These are phyloP conservation scores for Chydorus sphaericus DNA, from an alignment of 2,888 invertebrate genomes.

Conservation along the genomic window DNA sequence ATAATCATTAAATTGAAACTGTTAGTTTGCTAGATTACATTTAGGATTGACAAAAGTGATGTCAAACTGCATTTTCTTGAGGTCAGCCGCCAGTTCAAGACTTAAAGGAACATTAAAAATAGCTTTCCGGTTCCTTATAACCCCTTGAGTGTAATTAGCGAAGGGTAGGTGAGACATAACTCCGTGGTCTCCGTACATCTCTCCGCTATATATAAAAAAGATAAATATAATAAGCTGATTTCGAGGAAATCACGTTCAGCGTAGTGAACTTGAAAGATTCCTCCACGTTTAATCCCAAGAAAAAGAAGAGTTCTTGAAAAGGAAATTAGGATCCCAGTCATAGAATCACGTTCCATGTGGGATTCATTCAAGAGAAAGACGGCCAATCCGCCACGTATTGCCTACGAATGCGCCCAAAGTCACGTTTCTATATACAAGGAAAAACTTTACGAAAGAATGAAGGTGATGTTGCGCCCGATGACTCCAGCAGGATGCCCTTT, in stretches of 20 bases:
- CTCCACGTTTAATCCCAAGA: no score
- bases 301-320: no score
- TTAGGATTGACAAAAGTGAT: conserved; percentile 8
- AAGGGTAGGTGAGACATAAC: neutral
- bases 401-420: no score
- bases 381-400: no score
- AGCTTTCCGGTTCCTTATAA: conserved; percentile 2
- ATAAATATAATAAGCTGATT: neutral
- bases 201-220: neutral
- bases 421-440: neutral
- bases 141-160: neutral
- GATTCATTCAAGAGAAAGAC: no score
- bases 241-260: neutral
- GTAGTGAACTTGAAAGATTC: neutral
- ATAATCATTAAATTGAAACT: neutral
- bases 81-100: conserved; percentile 4
- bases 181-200: conserved; percentile 1
- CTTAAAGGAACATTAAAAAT: conserved; percentile 10
- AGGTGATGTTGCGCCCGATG: neutral
- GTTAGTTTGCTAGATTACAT: neutral
- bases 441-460: neutral
- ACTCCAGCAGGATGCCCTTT: neutral
- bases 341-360: no score
- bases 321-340: no score
- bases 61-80: conserved; percentile 12